Evolutionary conservation across 2,888 invertebrate genomes (phyloP), one percentile per base, ranked within the genome.

Genomic region (Strigamia transsilvanica): DNA sequence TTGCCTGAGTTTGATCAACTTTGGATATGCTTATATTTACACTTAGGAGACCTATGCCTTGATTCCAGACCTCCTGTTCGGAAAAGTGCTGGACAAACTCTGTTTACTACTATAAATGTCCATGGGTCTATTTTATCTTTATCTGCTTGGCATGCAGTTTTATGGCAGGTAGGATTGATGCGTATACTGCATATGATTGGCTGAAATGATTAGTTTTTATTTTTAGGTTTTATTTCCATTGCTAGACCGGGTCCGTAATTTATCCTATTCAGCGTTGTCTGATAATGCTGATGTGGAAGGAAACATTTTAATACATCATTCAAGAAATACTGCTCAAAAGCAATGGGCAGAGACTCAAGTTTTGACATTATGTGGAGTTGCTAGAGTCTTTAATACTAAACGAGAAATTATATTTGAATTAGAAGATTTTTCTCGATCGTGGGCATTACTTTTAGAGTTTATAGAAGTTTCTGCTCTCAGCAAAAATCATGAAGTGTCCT

Each of bases 271-370:
- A 27, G 91, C 91, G 5, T 90, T 90, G 77, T 89, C 88, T 84
- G 89, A 89, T 84, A 94, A 94, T 87, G 96, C 96, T 79, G 96
- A 96, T 86, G 93, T 95, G 0, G 96, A 95, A 77, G 96, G 94
- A 83, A 97, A 97, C 87, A 97, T 99, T 85, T 91, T 99, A 6
- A 98, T 99, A 86, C 99, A 99, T 88, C 99, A 99, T 89, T 96
- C 98, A 0, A 91, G 99, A 83, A 99, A 99, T 88, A 99, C 99
- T 0, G 98, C 98, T 79, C 97, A 98, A 88, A 99, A 99, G 86
- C 99, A 99, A 87, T 99, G 98, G 98, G 97, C 98, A 0, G 98
- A 99, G 89, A 99, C 99, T 0, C 96, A 97, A 90, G 97, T 95
- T 56, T 88, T 96, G 83, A 95, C 96, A 0, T 88, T 97, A 15